Percentiles rank a stretch among this genome's conserved stretches.
phyloP scores from a whole-genome alignment of 2,888 invertebrate genomes.

The Acanthosepion esculentum region DNA sequence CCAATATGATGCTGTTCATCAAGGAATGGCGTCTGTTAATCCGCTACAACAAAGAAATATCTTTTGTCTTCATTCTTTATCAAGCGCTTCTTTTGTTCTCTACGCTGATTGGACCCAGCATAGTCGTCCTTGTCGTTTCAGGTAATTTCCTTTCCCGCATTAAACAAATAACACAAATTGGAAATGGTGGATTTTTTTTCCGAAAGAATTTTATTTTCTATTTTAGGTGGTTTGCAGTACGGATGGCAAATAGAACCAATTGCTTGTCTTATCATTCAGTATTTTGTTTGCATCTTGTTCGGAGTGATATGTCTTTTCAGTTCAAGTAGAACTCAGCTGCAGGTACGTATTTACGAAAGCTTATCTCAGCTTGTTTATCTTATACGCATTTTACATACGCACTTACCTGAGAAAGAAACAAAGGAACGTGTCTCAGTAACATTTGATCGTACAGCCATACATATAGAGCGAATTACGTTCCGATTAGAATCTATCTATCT shows the following conservation, averaged over 20 bases:
- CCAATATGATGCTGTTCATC: constrained; percentile 64
- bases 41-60: constrained; percentile 65
- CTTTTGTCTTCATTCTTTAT: constrained; percentile 66
- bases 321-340: constrained; percentile 62
- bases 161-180: no score
- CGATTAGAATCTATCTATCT: no score
- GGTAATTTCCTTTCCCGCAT: constrained; percentile 53
- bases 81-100: constrained; percentile 68
- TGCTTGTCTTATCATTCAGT: constrained; percentile 58
- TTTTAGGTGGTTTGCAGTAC: constrained; percentile 66
- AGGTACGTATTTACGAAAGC: constrained; percentile 56
- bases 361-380: not conserved
- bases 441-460: no score
- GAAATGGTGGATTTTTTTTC: not conserved
- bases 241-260: constrained; percentile 61
- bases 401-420: no score
- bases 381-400: no score
- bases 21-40: constrained; percentile 60
- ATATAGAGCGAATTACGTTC: no score
- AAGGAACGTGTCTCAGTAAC: no score
- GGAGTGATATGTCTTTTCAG: constrained; percentile 60
- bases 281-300: constrained; percentile 57
- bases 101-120: constrained; percentile 66
- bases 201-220: not conserved
- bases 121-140: constrained; percentile 64